Conservation (phyloP, 1,140 invertebrate species). For the Pseudomyrmex flavicornis region DNA sequence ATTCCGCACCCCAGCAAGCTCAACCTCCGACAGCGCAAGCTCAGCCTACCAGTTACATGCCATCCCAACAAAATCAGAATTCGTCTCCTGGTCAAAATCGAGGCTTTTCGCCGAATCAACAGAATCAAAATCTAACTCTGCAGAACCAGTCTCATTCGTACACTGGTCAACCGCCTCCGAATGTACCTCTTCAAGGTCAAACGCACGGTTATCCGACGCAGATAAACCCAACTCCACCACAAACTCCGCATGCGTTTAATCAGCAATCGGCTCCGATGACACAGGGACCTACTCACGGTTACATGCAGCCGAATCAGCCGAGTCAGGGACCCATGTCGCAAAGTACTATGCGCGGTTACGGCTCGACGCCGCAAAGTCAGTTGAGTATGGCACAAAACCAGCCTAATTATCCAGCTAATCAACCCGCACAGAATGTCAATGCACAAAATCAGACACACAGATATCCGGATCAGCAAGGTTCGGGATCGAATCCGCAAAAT, state of each 20-base stretch:
- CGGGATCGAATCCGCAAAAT: constrained; percentile 64
- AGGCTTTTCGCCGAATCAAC: constrained; percentile 73
- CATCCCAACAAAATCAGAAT: constrained; percentile 62
- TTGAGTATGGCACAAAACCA: constrained; percentile 61
- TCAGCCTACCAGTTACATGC: constrained; percentile 65
- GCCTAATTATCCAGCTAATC: constrained; percentile 58
- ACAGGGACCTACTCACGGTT: constrained; percentile 65
- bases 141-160: constrained; percentile 73
- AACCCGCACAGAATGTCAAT: constrained; percentile 58
- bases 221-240: constrained; percentile 61
- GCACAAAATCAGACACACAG: constrained; percentile 67
- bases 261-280: constrained; percentile 68
- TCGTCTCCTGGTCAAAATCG: constrained; percentile 61
- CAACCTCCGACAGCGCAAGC: constrained; percentile 67
- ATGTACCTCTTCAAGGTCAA: constrained; percentile 64
- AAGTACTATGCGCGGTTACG: constrained; percentile 72
- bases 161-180: constrained; percentile 65
- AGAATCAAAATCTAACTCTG: constrained; percentile 70
- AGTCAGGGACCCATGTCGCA: constrained; percentile 66
- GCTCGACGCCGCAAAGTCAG: constrained; percentile 62
- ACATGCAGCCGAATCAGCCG: constrained; percentile 62
- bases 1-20: constrained; percentile 65
- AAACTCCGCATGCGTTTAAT: constrained; percentile 71
- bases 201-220: constrained; percentile 68
- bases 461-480: constrained; percentile 73